A percentile compares a stretch with the other conserved stretches of the same genome.
Conservation (phyloP, 1,140 invertebrate species). For the Drosophila leontia region DNA sequence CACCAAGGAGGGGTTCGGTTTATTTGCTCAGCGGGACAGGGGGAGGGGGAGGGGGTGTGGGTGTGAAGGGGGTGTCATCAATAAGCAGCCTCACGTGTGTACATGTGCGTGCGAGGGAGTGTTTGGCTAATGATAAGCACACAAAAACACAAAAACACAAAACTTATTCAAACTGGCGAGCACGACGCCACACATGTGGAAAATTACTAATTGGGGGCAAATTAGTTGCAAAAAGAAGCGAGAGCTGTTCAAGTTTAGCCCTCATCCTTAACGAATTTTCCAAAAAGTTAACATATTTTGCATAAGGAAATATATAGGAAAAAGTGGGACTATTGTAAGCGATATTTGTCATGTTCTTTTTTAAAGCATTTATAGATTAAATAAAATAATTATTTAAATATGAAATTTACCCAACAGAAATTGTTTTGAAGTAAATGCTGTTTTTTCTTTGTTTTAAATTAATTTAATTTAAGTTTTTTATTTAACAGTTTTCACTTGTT, state of each 20-base stretch:
- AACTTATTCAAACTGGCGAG: conserved; percentile 29
- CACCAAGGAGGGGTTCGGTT: not conserved
- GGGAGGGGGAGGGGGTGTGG: not conserved
- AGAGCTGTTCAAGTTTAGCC: not conserved
- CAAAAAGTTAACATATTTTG: not conserved
- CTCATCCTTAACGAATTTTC: not conserved
- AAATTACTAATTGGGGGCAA: conserved; percentile 45
- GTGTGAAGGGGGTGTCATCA: conserved; percentile 28
- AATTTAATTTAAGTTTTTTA: no score
- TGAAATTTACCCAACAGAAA: no score
- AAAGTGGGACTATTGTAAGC: not conserved
- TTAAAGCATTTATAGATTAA: no score
- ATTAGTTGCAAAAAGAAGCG: conserved; percentile 26
- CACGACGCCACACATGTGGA: conserved; percentile 5
- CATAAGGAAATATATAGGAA: no score
- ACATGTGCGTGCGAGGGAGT: conserved; percentile 23
- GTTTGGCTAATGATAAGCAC: conserved; percentile 68
- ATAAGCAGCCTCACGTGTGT: conserved; percentile 28
- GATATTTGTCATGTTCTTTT: not conserved
- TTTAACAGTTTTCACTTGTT: no score
- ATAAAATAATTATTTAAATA: no score
- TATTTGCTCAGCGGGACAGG: not conserved
- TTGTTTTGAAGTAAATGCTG: no score
- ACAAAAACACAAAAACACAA: conserved; percentile 36
- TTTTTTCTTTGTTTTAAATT: no score